Conservation (phyloP, 2,888 invertebrate species). For the Dioctria linearis region DNA sequence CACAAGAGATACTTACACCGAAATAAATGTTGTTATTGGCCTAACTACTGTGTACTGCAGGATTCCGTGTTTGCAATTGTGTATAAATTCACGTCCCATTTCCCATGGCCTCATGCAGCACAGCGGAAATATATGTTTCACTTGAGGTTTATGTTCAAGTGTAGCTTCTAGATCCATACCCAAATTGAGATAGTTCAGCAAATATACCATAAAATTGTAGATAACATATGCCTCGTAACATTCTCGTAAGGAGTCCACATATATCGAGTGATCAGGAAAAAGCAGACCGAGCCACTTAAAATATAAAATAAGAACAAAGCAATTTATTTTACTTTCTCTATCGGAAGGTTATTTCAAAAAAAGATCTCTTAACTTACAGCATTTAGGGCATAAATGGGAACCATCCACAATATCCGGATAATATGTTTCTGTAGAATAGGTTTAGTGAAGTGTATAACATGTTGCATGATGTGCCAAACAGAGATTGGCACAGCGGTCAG, state of each 20-base stretch:
- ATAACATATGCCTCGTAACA: constrained; percentile 99
- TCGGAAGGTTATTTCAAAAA: not conserved
- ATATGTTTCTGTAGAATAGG: constrained; percentile 94
- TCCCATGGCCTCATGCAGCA: constrained; percentile 94
- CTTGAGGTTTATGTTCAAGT: constrained; percentile 86
- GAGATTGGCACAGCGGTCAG: constrained; percentile 92
- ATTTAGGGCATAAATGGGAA: constrained; percentile 95
- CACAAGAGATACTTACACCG: constrained; percentile 79
- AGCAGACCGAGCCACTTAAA: constrained; percentile 78
- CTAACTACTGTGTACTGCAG: constrained; percentile 94
- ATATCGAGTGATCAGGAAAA: constrained; percentile 90
- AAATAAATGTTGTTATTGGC: constrained; percentile 90
- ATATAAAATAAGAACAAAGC: constrained; percentile 47
- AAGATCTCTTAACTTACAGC: constrained; percentile 77
- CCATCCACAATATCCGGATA: constrained; percentile 98
- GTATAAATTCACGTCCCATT: constrained; percentile 94
- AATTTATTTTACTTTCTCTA: no score
- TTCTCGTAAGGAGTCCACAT: constrained; percentile 93
- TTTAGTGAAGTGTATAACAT: constrained; percentile 93
- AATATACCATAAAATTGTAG: constrained; percentile 97
- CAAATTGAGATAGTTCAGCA: constrained; percentile 90
- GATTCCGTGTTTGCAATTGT: constrained; percentile 97
- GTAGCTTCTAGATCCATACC: constrained; percentile 89
- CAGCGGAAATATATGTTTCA: constrained; percentile 89
- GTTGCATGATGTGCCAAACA: constrained; percentile 95